Conservation (phyloP, 1,140 invertebrate species). For the Trinorchestia longiramus region DNA sequence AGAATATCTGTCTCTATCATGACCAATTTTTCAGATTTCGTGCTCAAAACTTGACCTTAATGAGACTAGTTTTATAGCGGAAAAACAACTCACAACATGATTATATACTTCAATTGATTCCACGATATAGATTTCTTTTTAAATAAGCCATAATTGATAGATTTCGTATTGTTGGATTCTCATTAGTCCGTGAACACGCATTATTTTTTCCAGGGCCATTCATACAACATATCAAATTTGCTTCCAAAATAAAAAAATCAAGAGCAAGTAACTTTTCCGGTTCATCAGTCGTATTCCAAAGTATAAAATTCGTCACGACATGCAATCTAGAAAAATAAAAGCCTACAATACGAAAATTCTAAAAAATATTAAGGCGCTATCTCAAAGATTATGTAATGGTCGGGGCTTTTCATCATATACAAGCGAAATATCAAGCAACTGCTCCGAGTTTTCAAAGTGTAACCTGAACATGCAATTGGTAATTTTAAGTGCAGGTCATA, state of each 20-base stretch:
- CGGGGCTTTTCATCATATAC: not conserved
- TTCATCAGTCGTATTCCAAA: not conserved
- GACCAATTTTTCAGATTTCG: not conserved
- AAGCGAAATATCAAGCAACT: not conserved
- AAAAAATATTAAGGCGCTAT: constrained; percentile 48
- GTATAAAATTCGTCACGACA: constrained; percentile 16
- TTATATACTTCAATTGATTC: not conserved
- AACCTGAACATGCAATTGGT: not conserved
- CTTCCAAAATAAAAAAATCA: not conserved
- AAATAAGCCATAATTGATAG: not conserved
- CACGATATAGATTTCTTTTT: not conserved
- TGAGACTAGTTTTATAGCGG: not conserved
- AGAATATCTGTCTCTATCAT: not conserved
- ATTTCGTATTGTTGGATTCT: not conserved
- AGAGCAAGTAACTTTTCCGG: not conserved
- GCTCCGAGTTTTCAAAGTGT: not conserved
- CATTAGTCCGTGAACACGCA: not conserved
- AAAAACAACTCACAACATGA: not conserved
- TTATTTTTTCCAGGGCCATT: not conserved
- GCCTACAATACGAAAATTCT: not conserved
- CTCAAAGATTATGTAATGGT: constrained; percentile 16
- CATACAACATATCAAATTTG: not conserved
- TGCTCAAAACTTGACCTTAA: not conserved
- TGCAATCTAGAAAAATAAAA: constrained; percentile 37
- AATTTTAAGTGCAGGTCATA: not conserved